These are phyloP conservation scores for Scaptodrosophila latifasciaeformis DNA, from an alignment of 2,888 invertebrate species.

Conservation along the genomic window DNA sequence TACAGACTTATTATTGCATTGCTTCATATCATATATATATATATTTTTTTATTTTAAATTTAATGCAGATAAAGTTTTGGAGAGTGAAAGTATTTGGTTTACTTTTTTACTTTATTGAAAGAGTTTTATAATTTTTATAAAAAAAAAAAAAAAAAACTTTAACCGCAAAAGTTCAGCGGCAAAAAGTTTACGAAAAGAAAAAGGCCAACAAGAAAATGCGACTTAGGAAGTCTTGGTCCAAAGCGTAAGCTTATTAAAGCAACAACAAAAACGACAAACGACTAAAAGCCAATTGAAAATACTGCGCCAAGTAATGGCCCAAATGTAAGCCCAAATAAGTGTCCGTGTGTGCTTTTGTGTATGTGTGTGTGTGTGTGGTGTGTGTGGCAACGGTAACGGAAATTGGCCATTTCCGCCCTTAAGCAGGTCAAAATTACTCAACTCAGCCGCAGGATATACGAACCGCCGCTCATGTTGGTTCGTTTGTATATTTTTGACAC, in stretches of 20 bases:
- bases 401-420: slow-evolving; percentile 63
- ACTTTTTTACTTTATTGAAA: too few relatives aligned
- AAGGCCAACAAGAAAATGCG: neutral
- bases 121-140: too few relatives aligned
- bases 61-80: too few relatives aligned
- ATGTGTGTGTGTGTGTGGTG: slow-evolving; percentile 14
- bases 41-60: too few relatives aligned
- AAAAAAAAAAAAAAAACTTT: too few relatives aligned
- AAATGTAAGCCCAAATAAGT: neutral
- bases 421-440: slow-evolving; percentile 53
- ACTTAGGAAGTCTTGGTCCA: neutral
- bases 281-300: neutral
- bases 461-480: too few relatives aligned
- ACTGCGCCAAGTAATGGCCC: neutral
- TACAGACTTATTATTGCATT: too few relatives aligned
- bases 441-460: slow-evolving; percentile 26
- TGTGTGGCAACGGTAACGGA: slow-evolving; percentile 46
- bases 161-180: too few relatives aligned
- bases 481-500: slow-evolving; percentile 14
- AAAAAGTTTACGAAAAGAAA: neutral
- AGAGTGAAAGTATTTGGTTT: too few relatives aligned
- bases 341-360: slow-evolving; percentile 7
- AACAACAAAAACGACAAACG: too few relatives aligned
- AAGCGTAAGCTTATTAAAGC: too few relatives aligned
- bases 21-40: too few relatives aligned